A percentile compares a stretch with the other conserved stretches of the same genome.
phyloP scores from a whole-genome alignment of 1,140 invertebrate genomes.

The Sarcophaga peregrina region DNA sequence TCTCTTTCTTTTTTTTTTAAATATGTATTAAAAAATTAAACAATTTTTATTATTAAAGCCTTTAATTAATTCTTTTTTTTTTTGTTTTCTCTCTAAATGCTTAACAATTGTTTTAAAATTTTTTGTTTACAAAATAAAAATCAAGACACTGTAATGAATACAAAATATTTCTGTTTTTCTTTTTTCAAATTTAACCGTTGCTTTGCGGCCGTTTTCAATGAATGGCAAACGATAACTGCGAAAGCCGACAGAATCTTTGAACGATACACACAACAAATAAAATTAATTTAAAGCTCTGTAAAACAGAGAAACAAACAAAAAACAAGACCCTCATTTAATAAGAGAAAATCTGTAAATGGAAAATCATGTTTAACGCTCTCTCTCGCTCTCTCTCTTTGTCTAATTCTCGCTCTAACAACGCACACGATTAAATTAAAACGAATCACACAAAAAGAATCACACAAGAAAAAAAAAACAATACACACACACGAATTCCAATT shows the following conservation, averaged over 20 bases:
- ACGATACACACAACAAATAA: slow-evolving; percentile 24
- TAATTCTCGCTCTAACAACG: too few species aligned
- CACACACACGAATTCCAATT: too few species aligned
- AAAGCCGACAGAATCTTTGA: slow-evolving; percentile 28
- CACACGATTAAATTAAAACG: neutral
- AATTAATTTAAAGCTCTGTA: neutral
- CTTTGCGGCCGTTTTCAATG: slow-evolving; percentile 28
- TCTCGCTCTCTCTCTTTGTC: neutral
- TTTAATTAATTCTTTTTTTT: neutral
- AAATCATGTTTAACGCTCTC: neutral
- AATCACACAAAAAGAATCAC: neutral
- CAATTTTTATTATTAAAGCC: neutral
- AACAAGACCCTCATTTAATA: neutral
- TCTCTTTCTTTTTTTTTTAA: too few species aligned
- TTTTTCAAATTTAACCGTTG: neutral
- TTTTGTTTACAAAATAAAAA: neutral
- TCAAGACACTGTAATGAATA: too few species aligned
- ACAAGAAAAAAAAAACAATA: slow-evolving; percentile 1
- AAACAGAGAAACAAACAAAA: neutral
- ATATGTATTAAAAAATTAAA: neutral
- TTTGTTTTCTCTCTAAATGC: neutral
- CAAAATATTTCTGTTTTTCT: neutral
- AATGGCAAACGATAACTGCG: slow-evolving; percentile 38
- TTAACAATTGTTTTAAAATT: neutral
- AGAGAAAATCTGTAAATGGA: neutral